phyloP scores from a whole-genome alignment of 2,797 vertebrate species.

The Carapus acus region DNA sequence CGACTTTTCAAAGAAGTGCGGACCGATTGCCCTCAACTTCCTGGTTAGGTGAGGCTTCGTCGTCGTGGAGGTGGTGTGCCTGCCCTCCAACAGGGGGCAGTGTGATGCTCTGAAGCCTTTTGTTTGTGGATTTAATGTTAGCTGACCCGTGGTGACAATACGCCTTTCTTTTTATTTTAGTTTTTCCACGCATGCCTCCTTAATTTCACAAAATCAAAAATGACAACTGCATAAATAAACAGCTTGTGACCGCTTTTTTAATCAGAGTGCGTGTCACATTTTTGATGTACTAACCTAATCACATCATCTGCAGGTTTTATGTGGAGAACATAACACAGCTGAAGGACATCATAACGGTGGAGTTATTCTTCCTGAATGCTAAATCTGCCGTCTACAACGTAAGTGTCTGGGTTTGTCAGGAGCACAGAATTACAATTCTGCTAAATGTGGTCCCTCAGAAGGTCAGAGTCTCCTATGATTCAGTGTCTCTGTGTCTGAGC shows the following conservation, averaged over 20 bases:
- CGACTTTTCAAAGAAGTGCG: slow-evolving; percentile 90
- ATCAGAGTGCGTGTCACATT: too few relatives aligned
- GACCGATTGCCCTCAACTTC: slow-evolving; percentile 81
- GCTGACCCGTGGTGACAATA: too few relatives aligned
- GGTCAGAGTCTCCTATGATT: slow-evolving; percentile 47
- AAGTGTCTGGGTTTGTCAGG: slow-evolving; percentile 51
- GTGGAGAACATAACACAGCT: slow-evolving; percentile 95
- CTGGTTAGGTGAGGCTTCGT: slow-evolving; percentile 81
- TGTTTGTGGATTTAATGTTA: too few relatives aligned
- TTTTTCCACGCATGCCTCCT: too few relatives aligned
- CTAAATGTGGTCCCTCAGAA: slow-evolving; percentile 14
- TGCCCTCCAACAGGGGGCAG: slow-evolving; percentile 54
- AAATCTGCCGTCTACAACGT: slow-evolving; percentile 92
- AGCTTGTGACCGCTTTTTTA: neutral
- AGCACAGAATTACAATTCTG: slow-evolving; percentile 15
- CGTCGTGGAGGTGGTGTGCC: slow-evolving; percentile 11
- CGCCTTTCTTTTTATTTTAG: too few relatives aligned
- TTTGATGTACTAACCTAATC: neutral
- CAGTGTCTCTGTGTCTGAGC: slow-evolving; percentile 51
- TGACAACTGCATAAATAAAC: too few relatives aligned
- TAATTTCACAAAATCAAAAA: too few relatives aligned
- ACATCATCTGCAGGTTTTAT: slow-evolving; percentile 69
- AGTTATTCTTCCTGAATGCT: slow-evolving; percentile 96
- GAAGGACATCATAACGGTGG: slow-evolving; percentile 93
- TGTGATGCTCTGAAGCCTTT: neutral